A percentile compares a stretch with the other conserved stretches of the same genome.
These are phyloP conservation scores for Ryuthela nishihirai DNA, from an alignment of 2,888 invertebrate species.

Conservation along the genomic window DNA sequence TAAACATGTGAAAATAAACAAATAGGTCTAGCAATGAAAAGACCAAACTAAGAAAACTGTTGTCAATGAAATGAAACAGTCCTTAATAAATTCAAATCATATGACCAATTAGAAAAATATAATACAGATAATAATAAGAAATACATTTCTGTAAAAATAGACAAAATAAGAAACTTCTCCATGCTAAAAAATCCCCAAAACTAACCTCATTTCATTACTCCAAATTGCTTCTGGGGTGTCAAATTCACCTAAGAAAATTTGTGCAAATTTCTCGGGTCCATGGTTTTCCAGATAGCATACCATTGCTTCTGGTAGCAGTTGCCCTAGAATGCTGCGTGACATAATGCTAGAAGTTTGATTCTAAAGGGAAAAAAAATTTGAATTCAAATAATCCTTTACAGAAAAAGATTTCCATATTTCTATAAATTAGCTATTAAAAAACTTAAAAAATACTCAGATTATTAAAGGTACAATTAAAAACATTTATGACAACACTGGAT, in stretches of 20 bases:
- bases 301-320: constrained; percentile 96
- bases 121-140: too few relatives aligned
- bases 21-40: too few relatives aligned
- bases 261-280: constrained; percentile 95
- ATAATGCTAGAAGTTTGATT: constrained; percentile 66
- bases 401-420: not conserved
- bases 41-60: too few relatives aligned
- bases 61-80: too few relatives aligned
- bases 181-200: constrained; percentile 37
- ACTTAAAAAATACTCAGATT: not conserved
- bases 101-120: too few relatives aligned
- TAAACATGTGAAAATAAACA: too few relatives aligned
- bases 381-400: not conserved
- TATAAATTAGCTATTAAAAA: not conserved
- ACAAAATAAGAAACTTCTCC: too few relatives aligned
- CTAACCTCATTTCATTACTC: constrained; percentile 91
- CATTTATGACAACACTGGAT: too few relatives aligned
- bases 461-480: too few relatives aligned
- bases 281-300: constrained; percentile 98
- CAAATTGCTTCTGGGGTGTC: constrained; percentile 99
- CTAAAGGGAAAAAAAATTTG: constrained; percentile 7
- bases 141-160: too few relatives aligned
- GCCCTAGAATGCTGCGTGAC: constrained; percentile 87
- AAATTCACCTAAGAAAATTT: constrained; percentile 95
- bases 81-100: too few relatives aligned